phyloP scores from a whole-genome alignment of 1,140 invertebrate genomes.

The Metopolophium dirhodum region DNA sequence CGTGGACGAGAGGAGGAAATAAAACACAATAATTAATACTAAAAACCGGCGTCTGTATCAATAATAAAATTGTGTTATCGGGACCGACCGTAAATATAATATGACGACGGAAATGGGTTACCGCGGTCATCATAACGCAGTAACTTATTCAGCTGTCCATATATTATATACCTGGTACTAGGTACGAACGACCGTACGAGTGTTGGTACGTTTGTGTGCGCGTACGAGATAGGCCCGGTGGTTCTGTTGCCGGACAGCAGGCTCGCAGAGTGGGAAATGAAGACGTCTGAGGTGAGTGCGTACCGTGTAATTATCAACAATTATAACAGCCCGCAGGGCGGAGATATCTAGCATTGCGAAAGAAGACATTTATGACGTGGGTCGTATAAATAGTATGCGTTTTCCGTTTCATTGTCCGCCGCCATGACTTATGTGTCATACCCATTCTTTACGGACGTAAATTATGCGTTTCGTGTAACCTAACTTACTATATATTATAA shows the following conservation, averaged over 20 bases:
- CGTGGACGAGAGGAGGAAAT: background rate
- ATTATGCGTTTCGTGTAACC: conserved; percentile 30
- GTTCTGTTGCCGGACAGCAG: background rate
- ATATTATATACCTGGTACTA: no score
- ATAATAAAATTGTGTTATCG: background rate
- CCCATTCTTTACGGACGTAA: conserved; percentile 4
- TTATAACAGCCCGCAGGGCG: conserved; percentile 22
- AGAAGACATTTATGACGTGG: conserved; percentile 24
- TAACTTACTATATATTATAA: background rate
- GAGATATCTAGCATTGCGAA: conserved; percentile 23
- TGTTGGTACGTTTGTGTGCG: background rate
- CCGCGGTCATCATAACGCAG: background rate
- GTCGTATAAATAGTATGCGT: background rate
- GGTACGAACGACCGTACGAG: background rate
- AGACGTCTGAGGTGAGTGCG: conserved; percentile 8
- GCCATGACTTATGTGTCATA: conserved; percentile 20
- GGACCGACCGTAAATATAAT: background rate
- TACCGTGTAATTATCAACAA: conserved; percentile 35
- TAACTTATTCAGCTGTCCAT: background rate
- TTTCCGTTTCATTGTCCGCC: conserved; percentile 23
- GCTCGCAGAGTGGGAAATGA: conserved; percentile 1
- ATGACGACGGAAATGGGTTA: background rate
- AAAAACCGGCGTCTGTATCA: background rate
- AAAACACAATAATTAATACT: background rate
- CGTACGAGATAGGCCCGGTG: background rate